phyloP scores from a whole-genome alignment of 2,113 vertebrate species.

The Gymnarchus niloticus region DNA sequence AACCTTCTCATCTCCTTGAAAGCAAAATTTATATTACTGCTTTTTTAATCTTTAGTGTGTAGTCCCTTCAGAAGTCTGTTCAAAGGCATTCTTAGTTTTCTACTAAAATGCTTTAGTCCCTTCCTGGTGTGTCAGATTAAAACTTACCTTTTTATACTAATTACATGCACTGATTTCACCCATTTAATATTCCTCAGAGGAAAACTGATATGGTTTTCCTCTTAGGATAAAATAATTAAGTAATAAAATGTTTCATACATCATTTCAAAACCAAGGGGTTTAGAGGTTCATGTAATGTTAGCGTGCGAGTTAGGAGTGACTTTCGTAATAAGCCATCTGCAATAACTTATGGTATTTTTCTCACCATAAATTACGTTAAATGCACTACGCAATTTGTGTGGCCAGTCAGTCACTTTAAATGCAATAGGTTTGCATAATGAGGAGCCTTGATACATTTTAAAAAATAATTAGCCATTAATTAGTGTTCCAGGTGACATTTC shows the following conservation, averaged over 20 bases:
- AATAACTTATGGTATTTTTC: conserved; percentile 67
- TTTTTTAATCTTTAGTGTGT: background rate
- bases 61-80: background rate
- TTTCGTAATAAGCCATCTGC: conserved; percentile 70
- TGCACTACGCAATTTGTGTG: conserved; percentile 59
- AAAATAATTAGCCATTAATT: background rate
- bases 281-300: conserved; percentile 58
- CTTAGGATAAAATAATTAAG: conserved; percentile 44
- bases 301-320: conserved; percentile 56
- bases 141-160: background rate
- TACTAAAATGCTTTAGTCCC: background rate
- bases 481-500: background rate
- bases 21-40: background rate
- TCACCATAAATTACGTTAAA: conserved; percentile 57
- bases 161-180: background rate
- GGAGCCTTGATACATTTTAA: conserved; percentile 13
- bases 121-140: background rate
- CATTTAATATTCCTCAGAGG: conserved; percentile 27
- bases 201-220: conserved; percentile 43
- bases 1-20: background rate
- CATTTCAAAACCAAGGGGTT: conserved; percentile 55
- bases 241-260: conserved; percentile 49
- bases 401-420: conserved; percentile 62
- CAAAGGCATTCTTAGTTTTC: background rate
- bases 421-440: conserved; percentile 36